Conservation (phyloP, 2,888 invertebrate species). For the Sminthurinus aureus region DNA sequence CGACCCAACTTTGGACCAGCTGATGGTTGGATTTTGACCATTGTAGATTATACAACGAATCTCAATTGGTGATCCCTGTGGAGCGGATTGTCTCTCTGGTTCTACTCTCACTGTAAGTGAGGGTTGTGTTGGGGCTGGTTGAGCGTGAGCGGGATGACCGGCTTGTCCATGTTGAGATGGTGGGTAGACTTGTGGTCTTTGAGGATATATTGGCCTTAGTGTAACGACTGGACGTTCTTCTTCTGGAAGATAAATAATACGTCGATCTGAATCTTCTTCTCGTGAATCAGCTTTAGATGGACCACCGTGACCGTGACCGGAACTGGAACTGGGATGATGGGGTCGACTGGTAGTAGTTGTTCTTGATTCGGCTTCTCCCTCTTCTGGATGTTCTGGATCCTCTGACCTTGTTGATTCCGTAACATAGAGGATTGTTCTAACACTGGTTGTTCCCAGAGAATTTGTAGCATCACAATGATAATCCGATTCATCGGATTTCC, state of each 20-base stretch:
- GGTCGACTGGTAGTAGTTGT: not conserved
- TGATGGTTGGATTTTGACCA: slow-evolving; percentile 76
- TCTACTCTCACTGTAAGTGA: slow-evolving; percentile 64
- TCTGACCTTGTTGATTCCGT: slow-evolving; percentile 57
- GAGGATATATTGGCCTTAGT: slow-evolving; percentile 49
- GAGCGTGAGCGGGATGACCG: too few species aligned
- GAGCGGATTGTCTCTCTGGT: slow-evolving; percentile 72
- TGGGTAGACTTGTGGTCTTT: slow-evolving; percentile 63
- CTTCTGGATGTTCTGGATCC: not conserved
- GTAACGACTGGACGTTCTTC: slow-evolving; percentile 41
- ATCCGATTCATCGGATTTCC: slow-evolving; percentile 77
- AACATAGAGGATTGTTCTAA: slow-evolving; percentile 75
- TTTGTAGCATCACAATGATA: slow-evolving; percentile 86
- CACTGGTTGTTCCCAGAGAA: slow-evolving; percentile 70
- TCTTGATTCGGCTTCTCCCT: not conserved
- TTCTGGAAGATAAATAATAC: not conserved
- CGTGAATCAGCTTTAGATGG: too few species aligned
- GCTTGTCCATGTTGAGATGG: not conserved
- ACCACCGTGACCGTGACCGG: not conserved
- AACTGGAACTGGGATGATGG: not conserved
- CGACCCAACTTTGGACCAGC: slow-evolving; percentile 77
- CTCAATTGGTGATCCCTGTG: slow-evolving; percentile 72
- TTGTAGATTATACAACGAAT: slow-evolving; percentile 80
- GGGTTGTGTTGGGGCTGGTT: slow-evolving; percentile 65
- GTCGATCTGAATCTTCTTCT: not conserved